A percentile compares a stretch with the other conserved stretches of the same genome.
These are phyloP conservation scores for Uromys caudimaculatus DNA, from an alignment of 2,797 vertebrate genomes.

Conservation along the genomic window DNA sequence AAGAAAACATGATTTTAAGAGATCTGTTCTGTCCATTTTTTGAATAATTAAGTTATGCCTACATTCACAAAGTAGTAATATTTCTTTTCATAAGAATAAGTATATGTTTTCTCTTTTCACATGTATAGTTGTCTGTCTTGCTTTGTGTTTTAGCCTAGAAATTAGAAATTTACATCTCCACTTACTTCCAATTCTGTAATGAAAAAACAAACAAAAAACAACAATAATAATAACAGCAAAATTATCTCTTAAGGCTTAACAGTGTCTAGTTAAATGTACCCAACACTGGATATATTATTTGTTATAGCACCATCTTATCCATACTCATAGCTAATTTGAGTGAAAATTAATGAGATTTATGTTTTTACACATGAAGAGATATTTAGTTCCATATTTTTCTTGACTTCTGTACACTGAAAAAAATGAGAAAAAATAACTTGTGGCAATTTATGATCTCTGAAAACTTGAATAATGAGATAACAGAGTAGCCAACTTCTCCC, in stretches of 20 bases:
- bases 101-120: not conserved
- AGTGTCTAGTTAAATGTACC: not conserved
- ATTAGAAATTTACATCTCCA: not conserved
- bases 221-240: not conserved
- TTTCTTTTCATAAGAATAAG: not conserved
- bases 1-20: not conserved
- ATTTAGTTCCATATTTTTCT: not conserved
- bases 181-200: not conserved
- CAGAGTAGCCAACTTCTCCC: not conserved
- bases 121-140: not conserved
- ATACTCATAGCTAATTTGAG: slow-evolving; percentile 1
- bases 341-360: slow-evolving; percentile 48
- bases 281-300: not conserved
- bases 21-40: not conserved
- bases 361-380: slow-evolving; percentile 20
- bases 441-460: not conserved
- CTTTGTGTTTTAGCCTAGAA: not conserved
- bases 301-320: not conserved
- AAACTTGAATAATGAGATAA: not conserved
- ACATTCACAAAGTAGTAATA: too few relatives aligned
- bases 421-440: not conserved
- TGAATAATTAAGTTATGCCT: not conserved
- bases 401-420: not conserved
- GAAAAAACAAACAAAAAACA: not conserved
- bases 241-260: not conserved